A percentile compares a stretch with the other conserved stretches of the same genome.
Evolutionary conservation across 2,113 vertebrate genomes (phyloP).

Genomic region (Ammospiza caudacuta): DNA sequence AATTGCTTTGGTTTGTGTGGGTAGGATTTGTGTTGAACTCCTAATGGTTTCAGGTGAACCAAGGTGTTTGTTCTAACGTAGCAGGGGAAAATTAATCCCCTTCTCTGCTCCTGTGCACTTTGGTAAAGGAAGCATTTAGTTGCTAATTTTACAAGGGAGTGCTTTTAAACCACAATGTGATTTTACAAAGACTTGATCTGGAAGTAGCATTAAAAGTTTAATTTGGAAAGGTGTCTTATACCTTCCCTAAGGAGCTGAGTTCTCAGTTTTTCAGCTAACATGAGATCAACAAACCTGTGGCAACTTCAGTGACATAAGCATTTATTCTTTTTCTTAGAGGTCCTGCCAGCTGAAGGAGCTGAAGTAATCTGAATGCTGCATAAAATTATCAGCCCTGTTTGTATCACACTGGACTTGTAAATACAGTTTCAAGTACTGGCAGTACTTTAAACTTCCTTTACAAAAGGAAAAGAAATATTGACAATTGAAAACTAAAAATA

Average conservation of each 20-base stretch:
- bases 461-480: constrained; percentile 31
- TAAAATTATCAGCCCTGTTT: neutral
- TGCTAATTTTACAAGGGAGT: neutral
- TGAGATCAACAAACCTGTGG: neutral
- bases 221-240: neutral
- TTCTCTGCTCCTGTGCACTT: neutral
- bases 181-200: neutral
- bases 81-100: neutral
- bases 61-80: neutral
- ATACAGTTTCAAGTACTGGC: constrained; percentile 40
- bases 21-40: neutral
- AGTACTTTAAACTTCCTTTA: constrained; percentile 51
- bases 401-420: neutral
- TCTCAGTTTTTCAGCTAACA: neutral
- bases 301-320: neutral
- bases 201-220: neutral
- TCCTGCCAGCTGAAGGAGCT: neutral
- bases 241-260: neutral
- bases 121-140: neutral
- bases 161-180: neutral
- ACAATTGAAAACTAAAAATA: constrained; percentile 61
- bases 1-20: neutral
- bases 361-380: neutral
- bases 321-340: neutral
- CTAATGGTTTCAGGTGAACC: neutral